Evolutionary conservation across 2,113 vertebrate genomes (phyloP), one percentile per base, ranked within the genome.

Genomic region (Macaca nemestrina): DNA sequence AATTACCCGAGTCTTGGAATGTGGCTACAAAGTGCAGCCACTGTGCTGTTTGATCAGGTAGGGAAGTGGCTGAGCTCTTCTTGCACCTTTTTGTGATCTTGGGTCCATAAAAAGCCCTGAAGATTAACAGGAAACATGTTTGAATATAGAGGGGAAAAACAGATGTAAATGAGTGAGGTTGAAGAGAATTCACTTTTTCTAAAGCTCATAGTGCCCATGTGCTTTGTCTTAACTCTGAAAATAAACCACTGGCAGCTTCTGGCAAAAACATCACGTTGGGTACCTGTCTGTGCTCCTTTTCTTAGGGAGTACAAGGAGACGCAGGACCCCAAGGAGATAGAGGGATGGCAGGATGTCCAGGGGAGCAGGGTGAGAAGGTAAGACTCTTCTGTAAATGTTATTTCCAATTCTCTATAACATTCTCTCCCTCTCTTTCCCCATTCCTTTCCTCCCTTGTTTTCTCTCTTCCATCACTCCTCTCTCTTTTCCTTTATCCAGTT

Each of bases 231-330:
- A 3, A 40, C 27, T 50, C 38, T 82, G 52, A 94, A 73, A 59
- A 45, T 40, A 68, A 85, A 88, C 11, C 23, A 10, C 61, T 72
- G 48, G 40, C 10, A 52, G 75, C 40, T 88, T 89, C 16, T 70
- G 68, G 48, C 40, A 43, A 45, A 83, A 52, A 48, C 38, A 13
- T 88, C 50, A n/a, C 35, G 32, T 67, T 93, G 72, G 13, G 32
- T 59, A 38, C 17, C 10, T 95, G 57, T 89, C 67, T 97, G 73
- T 40, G 32, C 85, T 83, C 55, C 88, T 93, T 96, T 91, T 92
- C 35, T 64, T 83, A 98, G 98, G 98, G 98, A 88, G 30, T 1
- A 23, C 86, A 91, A 93, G 98, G 97, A 97, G 95, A 94, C 0
- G 59, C 0, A 25, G 98, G 97, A 48, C 92, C 32, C 27, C n/a